Evolutionary conservation across 2,797 vertebrate species (phyloP), one percentile per base, ranked within the genome.

Genomic region (Epinephelus awoara): DNA sequence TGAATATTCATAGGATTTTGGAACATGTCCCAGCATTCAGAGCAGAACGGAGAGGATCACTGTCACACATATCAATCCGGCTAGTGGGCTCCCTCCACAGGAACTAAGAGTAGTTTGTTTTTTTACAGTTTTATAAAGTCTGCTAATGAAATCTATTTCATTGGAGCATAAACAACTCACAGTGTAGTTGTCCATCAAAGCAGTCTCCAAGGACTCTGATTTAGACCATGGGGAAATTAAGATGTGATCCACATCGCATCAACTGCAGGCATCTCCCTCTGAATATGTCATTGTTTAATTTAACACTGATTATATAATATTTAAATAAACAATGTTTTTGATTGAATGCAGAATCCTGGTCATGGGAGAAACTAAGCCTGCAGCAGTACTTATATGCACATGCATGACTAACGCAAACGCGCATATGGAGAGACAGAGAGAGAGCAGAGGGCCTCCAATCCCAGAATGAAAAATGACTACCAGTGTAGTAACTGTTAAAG

Each of bases 141-240:
- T 75, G 78, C 67, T 84, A 85, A 86, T 90, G 75, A 91, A 85
- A 88, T 88, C 52, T 68, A 44, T 89, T 85, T 78, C 38, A 83
- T 27, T 79, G 15, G 34, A 57, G 77, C 64, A 82, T 84, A 79
- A 91, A 90, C 75, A 89, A 69, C 46, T 72, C 62, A 76, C 77
- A 46, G 62, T 67, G 67, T 71, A 63, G 68, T 47, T 90, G 86
- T 89, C 82, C 71, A 83, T 91, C 84, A 91, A 85, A 55, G 38
- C 11, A 56, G 67, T 85, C 85, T 79, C 82, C 2, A 12, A 58
- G 82, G 82, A 88, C 74, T 73, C 25, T 25, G 18, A 72, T 52
- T 51, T 61, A 74, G 46, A 75, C 89, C 77, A 15, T n/a, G 19
- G 88, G 90, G 90, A 93, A 93, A 92, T 93, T 61, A 88, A 89